Evolutionary conservation across 2,797 vertebrate species (phyloP), one percentile per base, ranked within the genome.

Genomic region (Cygnus olor): DNA sequence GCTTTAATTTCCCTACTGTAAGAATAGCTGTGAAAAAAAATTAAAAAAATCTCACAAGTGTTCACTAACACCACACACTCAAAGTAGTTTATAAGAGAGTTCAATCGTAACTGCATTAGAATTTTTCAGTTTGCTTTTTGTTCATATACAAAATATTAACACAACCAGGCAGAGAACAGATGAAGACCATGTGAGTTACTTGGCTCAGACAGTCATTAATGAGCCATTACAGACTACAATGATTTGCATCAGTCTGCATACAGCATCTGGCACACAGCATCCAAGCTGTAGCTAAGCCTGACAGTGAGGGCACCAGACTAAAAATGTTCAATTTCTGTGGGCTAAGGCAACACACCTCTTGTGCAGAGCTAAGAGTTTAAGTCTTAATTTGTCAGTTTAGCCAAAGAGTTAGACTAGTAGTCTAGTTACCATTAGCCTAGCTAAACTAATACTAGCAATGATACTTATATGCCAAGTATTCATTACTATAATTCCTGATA

Each of bases 201-300:
- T 12, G 16, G 30, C 15, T 13, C 53, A 56, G 16, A 42, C 38
- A 6, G 5, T 58, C 21, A 38, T 45, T 68, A 77, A 73, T 11
- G 5, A 89, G 12, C 27, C 3, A 2, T 28, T n/a, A 73, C 47
- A 72, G 53, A 49, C 3, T 47, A 14, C 19, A 7, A 5, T 47
- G n/a, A 25, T 38, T 81, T 88, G 14, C 4, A 60, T 30, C 18
- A 44, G 12, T 14, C 9, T 83, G 13, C 27, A 13, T 22, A 11
- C 34, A 82, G 27, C 10, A 65, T 12, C 40, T 65, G 15, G 10
- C 0, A 0, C 9, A 8, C 0, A 2, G 19, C 42, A 82, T 19
- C 51, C 42, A 66, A 51, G 30, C 60, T 78, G n/a, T 38, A 66
- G 34, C 18, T 72, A 89, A 72, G 11, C 8, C 32, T 71, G 69